Evolutionary conservation across 2,113 vertebrate genomes (phyloP), one percentile per base, ranked within the genome.

Genomic region (Bambusicola thoracicus): DNA sequence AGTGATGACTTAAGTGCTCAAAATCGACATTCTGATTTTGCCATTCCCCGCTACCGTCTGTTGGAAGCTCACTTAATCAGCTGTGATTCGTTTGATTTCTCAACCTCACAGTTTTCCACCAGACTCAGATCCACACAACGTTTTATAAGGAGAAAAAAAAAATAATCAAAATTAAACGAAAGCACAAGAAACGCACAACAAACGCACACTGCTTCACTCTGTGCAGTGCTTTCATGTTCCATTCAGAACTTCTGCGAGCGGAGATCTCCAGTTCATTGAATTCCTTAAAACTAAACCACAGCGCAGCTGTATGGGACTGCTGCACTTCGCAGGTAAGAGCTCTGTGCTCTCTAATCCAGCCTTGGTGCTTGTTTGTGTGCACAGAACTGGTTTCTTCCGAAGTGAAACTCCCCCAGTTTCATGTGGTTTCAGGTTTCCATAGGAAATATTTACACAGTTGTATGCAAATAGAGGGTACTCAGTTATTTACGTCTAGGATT

Each of bases 361-460:
- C 7, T 36, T 44, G 22, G 21, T 49, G 34, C 44, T 4, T 18
- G 32, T 74, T 79, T 78, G 15, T 62, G 11, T 30, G 34, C 72
- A 51, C n/a, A 46, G 46, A 82, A 55, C 16, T 70, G 63, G 29
- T 67, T 92, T 74, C 34, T 81, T 85, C 51, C 75, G 16, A 38
- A 80, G 63, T 36, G 68, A 94, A 95, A 93, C 81, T 76, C 22
- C n/a, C 2, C 0, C 49, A 74, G 85, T 92, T 94, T 78, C 58
- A 48, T n/a, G 43, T 29, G 63, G 83, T 89, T 91, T 89, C 81
- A 55, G 67, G 67, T 92, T 93, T 93, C 67, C 46, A 15, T 7
- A 65, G 49, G n/a, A 91, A 91, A 89, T 91, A 85, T 51, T 92
- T 83, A 59, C 41, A 59, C 0, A 0, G 29, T 48, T 85, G n/a